Base-by-base conservation (phyloP, 2,113 vertebrate species). In the Apodemus speciosus region DNA sequence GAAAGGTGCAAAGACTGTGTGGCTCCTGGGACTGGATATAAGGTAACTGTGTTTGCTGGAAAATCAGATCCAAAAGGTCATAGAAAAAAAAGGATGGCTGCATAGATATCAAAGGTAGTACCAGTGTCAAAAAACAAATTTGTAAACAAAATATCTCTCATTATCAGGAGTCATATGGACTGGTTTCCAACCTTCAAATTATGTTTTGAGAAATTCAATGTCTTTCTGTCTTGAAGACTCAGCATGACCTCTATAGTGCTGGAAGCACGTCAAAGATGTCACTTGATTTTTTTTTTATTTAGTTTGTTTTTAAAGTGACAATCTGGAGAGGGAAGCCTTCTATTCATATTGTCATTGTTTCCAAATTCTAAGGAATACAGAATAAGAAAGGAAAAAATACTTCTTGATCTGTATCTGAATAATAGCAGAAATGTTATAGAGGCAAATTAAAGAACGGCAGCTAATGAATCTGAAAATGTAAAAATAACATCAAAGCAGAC, bases 31-130 rank as follows among this genome's bases (percentile, higher is more conserved):
- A 62, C 66, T 64, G 79, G 83, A 91, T 69, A 94, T 77, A 84
- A 93, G 73, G 84, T 97, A 96, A 90, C 0, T 2, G 90, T 89
- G 43, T 71, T 85, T 93, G 71, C 84, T 87, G 35, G n/a, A 32
- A 95, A 94, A 93, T 96, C 84, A 92, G 95, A 92, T 40, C 35
- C 25, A 93, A 95, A 85, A 95, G 85, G 90, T 95, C 85, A 92
- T 35, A 72, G 88, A 66, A 38, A 94, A 35, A 94, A 87, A 87
- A 8, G 32, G 32, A 38, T 89, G 87, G 35, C 58, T 94, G 35
- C 35, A 1, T 38, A 93, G 84, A 96, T 95, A 66, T 75, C 81
- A 87, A n/a, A 91, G 68, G 85, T 77, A 88, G 86, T 60, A 58
- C 1, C 23, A 91, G 18, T 68, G 20, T 5, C 73, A 66, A 92